Evolutionary conservation across 2,888 invertebrate species (phyloP).

Genomic region (Andrena bicolor): DNA sequence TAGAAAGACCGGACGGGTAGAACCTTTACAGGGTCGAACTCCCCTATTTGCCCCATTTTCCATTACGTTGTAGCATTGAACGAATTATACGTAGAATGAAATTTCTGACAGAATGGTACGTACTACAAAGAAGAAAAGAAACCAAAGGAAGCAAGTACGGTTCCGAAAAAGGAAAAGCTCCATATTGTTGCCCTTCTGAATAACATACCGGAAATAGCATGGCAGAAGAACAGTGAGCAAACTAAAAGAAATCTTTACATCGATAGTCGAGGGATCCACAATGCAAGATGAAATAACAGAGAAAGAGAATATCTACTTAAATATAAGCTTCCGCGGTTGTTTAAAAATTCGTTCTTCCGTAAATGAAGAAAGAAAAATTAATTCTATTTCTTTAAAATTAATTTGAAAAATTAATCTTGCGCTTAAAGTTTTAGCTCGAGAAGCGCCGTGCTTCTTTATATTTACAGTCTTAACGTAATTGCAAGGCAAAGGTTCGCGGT

Average conservation of each 20-base stretch:
- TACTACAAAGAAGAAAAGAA: not conserved
- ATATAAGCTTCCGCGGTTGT: too few species aligned
- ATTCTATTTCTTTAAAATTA: too few species aligned
- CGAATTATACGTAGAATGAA: conserved; percentile 10
- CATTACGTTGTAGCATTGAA: not conserved
- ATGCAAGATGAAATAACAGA: too few species aligned
- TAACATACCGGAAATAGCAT: not conserved
- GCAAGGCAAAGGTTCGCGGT: not conserved
- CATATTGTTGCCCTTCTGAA: not conserved
- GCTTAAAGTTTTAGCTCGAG: not conserved
- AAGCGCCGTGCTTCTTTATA: too few species aligned
- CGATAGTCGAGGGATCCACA: too few species aligned
- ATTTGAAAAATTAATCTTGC: not conserved
- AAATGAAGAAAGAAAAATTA: too few species aligned
- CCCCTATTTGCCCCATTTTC: not conserved
- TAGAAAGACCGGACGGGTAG: not conserved
- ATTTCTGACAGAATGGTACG: conserved; percentile 9
- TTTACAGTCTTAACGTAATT: too few species aligned
- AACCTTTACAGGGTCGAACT: not conserved
- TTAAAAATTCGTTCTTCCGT: too few species aligned
- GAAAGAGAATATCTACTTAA: too few species aligned
- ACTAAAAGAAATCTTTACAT: not conserved
- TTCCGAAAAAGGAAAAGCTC: not conserved
- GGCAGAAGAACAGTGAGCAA: not conserved
- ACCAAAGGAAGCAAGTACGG: not conserved